Conservation (phyloP, 2,113 vertebrate genomes). For the Cottus gobio region DNA sequence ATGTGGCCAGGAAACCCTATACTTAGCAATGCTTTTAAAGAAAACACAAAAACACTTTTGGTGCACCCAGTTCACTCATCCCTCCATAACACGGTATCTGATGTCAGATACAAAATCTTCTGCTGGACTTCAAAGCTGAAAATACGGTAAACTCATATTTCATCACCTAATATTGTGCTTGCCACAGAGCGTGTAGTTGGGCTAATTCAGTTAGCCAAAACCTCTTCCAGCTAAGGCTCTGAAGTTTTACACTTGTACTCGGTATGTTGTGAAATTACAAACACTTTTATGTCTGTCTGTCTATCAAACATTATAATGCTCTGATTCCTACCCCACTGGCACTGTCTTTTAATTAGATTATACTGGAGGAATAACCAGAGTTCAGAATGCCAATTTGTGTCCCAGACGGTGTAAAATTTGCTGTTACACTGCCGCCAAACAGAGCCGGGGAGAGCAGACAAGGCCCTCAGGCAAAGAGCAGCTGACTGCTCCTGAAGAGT, state of each 20-base stretch:
- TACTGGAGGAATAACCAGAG: slow-evolving; percentile 72
- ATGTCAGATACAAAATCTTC: slow-evolving; percentile 67
- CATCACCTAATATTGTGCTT: slow-evolving; percentile 61
- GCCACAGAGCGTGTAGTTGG: slow-evolving; percentile 65
- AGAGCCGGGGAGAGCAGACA: slow-evolving; percentile 76
- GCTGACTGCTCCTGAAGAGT: slow-evolving; percentile 53
- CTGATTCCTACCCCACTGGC: slow-evolving; percentile 77
- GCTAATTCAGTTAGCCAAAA: slow-evolving; percentile 68
- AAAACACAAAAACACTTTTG: slow-evolving; percentile 53
- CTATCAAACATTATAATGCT: slow-evolving; percentile 78
- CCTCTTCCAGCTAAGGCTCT: slow-evolving; percentile 69
- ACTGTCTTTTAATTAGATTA: slow-evolving; percentile 83
- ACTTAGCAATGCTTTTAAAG: slow-evolving; percentile 47
- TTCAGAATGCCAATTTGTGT: slow-evolving; percentile 80
- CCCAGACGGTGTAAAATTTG: slow-evolving; percentile 81
- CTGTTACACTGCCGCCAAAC: slow-evolving; percentile 74
- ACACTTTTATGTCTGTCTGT: slow-evolving; percentile 80
- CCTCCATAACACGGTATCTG: slow-evolving; percentile 56
- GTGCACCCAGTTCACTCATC: slow-evolving; percentile 43
- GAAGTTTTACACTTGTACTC: slow-evolving; percentile 65
- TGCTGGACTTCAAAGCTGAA: slow-evolving; percentile 71
- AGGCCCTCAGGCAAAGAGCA: slow-evolving; percentile 75
- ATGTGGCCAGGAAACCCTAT: slow-evolving; percentile 38
- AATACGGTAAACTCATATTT: slow-evolving; percentile 63
- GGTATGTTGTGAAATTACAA: slow-evolving; percentile 71